Evolutionary conservation across 2,888 invertebrate genomes (phyloP).

Genomic region (Ophraella communa): DNA sequence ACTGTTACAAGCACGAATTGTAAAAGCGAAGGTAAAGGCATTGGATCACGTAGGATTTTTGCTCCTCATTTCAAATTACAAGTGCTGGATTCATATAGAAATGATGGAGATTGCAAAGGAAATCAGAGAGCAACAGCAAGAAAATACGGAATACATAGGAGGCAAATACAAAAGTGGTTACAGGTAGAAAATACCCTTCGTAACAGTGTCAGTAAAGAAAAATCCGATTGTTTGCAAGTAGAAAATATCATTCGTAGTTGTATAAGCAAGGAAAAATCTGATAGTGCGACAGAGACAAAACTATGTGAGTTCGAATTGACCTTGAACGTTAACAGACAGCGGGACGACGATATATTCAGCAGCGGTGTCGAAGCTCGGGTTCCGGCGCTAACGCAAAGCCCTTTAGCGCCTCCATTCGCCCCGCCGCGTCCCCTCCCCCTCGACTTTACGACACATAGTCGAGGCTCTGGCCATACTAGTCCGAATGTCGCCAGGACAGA

Average conservation of each 20-base stretch:
- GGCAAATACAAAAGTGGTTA: slow-evolving; percentile 92
- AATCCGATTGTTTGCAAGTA: slow-evolving; percentile 67
- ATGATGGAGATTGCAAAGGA: slow-evolving; percentile 86
- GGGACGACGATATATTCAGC: slow-evolving; percentile 52
- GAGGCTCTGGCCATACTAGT: slow-evolving; percentile 46
- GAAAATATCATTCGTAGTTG: slow-evolving; percentile 80
- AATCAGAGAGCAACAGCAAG: slow-evolving; percentile 89
- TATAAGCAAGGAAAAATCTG: slow-evolving; percentile 56
- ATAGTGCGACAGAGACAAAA: slow-evolving; percentile 33
- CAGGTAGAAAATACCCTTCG: slow-evolving; percentile 83
- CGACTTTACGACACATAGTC: slow-evolving; percentile 54
- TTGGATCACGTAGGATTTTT: slow-evolving; percentile 87
- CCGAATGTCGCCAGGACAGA: slow-evolving; percentile 46
- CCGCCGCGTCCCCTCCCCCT: slow-evolving; percentile 46
- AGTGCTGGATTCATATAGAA: slow-evolving; percentile 86
- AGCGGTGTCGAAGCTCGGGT: slow-evolving; percentile 46
- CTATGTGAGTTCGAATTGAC: slow-evolving; percentile 47
- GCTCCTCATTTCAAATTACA: slow-evolving; percentile 88
- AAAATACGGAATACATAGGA: slow-evolving; percentile 87
- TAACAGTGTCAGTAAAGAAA: slow-evolving; percentile 69
- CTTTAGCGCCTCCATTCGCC: slow-evolving; percentile 40
- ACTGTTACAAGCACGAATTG: slow-evolving; percentile 58
- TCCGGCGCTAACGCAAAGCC: slow-evolving; percentile 48
- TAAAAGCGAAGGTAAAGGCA: slow-evolving; percentile 59
- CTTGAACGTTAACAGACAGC: slow-evolving; percentile 58